Conservation (phyloP, 2,888 invertebrate species). For the Drosophila peninsularis region DNA sequence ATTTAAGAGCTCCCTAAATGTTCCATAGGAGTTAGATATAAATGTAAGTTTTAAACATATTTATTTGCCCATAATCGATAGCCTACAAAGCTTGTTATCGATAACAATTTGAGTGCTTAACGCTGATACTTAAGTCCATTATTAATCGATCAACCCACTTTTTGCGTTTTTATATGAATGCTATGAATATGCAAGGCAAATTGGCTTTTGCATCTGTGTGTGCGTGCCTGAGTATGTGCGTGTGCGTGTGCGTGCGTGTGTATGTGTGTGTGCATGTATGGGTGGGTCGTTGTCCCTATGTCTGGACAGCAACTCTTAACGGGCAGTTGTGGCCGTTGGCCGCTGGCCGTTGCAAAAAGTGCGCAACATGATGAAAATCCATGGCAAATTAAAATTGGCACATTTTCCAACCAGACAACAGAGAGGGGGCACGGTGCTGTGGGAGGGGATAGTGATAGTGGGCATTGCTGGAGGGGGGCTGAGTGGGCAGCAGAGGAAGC, state of each 20-base stretch:
- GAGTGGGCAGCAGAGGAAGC: not conserved
- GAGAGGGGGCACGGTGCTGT: not conserved
- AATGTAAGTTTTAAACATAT: not conserved
- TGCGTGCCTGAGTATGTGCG: not conserved
- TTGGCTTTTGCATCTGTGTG: slow-evolving; percentile 47
- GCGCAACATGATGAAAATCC: slow-evolving; percentile 51
- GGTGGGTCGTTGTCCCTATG: slow-evolving; percentile 50
- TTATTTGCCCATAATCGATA: not conserved
- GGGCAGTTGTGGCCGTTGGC: slow-evolving; percentile 32
- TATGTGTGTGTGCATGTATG: not conserved
- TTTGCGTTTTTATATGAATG: slow-evolving; percentile 6
- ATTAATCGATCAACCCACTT: slow-evolving; percentile 8
- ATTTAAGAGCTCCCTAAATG: not conserved
- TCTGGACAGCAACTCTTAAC: slow-evolving; percentile 23
- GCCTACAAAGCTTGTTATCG: not conserved
- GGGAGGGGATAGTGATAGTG: not conserved
- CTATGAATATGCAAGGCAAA: slow-evolving; percentile 43
- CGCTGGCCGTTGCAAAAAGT: slow-evolving; percentile 48
- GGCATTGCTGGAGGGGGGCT: not conserved
- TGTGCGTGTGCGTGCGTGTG: slow-evolving; percentile 5
- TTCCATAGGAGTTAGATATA: not conserved
- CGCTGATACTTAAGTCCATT: not conserved
- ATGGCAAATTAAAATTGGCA: slow-evolving; percentile 63
- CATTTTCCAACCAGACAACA: slow-evolving; percentile 49
- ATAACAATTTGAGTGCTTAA: not conserved